Percentiles rank a stretch among this genome's conserved stretches.
phyloP scores from a whole-genome alignment of 2,888 invertebrate species.

The Macrophya annulata region DNA sequence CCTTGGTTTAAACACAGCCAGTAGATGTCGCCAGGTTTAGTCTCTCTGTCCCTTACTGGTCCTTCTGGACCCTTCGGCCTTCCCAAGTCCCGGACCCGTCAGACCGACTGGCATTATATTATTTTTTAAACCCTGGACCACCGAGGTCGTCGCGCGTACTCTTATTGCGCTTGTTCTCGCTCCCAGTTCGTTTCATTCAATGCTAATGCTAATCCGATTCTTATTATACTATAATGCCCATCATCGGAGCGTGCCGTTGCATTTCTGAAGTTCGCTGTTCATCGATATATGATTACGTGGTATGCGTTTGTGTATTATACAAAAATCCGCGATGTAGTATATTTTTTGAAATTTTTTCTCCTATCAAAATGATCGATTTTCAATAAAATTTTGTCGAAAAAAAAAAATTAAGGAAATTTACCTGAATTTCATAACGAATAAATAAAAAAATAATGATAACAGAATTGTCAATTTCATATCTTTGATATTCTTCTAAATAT shows the following conservation, averaged over 20 bases:
- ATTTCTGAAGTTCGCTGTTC: constrained; percentile 61
- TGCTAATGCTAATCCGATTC: constrained; percentile 79
- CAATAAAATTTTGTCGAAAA: not conserved
- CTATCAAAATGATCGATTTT: not conserved
- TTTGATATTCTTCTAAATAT: too few species aligned
- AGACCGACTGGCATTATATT: constrained; percentile 49
- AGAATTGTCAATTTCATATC: not conserved
- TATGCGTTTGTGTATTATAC: not conserved
- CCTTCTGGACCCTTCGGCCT: constrained; percentile 5
- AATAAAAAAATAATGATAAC: not conserved
- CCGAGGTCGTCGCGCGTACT: constrained; percentile 65
- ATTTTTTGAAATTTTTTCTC: not conserved
- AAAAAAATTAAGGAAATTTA: not conserved
- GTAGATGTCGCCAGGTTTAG: constrained; percentile 48
- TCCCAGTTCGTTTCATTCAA: constrained; percentile 77
- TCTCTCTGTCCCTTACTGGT: not conserved
- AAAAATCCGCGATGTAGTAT: not conserved
- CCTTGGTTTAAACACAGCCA: not conserved
- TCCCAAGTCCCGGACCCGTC: constrained; percentile 9
- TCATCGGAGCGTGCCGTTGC: constrained; percentile 59
- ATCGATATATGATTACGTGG: not conserved
- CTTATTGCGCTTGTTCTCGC: constrained; percentile 72
- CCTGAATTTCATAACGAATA: too few species aligned
- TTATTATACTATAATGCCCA: constrained; percentile 78
- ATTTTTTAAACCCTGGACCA: constrained; percentile 64